Evolutionary conservation across 2,888 invertebrate genomes (phyloP).

Genomic region (Macaria notata): DNA sequence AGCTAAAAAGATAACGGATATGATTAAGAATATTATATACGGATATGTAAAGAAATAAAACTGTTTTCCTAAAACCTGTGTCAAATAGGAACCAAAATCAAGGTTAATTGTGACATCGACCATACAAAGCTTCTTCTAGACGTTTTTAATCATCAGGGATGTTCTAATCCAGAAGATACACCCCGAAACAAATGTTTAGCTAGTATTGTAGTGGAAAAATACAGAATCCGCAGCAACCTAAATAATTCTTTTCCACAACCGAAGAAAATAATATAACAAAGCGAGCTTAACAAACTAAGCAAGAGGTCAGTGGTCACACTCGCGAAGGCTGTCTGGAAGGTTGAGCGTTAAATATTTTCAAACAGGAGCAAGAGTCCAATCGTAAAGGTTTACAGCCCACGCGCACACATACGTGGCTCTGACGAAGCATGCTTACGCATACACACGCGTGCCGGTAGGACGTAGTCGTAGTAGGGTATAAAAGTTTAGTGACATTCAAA

Average conservation of each 20-base stretch:
- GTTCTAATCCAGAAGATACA: too few relatives aligned
- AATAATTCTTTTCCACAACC: too few relatives aligned
- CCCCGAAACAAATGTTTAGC: too few relatives aligned
- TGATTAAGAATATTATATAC: neutral
- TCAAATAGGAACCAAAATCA: too few relatives aligned
- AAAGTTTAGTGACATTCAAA: too few relatives aligned
- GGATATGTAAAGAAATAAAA: neutral
- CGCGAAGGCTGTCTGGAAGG: constrained; percentile 20
- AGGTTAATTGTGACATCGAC: too few relatives aligned
- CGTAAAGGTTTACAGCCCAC: constrained; percentile 26
- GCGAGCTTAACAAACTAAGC: neutral
- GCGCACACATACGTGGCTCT: constrained; percentile 30
- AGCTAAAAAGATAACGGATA: neutral
- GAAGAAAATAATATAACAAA: neutral
- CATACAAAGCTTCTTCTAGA: too few relatives aligned
- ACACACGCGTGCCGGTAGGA: constrained; percentile 30
- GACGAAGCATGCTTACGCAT: constrained; percentile 40
- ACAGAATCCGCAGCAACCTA: too few relatives aligned
- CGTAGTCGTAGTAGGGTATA: neutral
- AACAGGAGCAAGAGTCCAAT: constrained; percentile 26
- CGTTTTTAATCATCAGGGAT: too few relatives aligned
- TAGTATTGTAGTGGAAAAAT: too few relatives aligned
- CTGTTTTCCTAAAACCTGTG: too few relatives aligned
- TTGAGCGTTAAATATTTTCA: constrained; percentile 17
- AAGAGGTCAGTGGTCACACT: constrained; percentile 15